phyloP scores from a whole-genome alignment of 2,797 vertebrate species.

The Sebastes minor region DNA sequence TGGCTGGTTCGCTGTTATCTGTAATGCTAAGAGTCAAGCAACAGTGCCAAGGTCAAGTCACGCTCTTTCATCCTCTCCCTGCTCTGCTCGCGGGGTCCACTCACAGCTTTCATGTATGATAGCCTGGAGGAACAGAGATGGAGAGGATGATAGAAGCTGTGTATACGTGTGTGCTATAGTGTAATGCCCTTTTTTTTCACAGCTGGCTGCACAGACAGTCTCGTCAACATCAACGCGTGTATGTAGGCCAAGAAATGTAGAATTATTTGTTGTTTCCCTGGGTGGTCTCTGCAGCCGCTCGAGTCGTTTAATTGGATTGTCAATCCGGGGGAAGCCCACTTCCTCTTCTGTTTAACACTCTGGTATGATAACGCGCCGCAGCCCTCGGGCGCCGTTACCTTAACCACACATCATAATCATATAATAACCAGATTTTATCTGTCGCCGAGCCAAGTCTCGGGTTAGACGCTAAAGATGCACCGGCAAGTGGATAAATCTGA shows the following conservation, averaged over 20 bases:
- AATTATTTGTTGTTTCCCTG: slow-evolving; percentile 53
- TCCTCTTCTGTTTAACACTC: slow-evolving; percentile 58
- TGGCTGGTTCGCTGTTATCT: background rate
- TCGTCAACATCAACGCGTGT: slow-evolving; percentile 14
- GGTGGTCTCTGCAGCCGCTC: slow-evolving; percentile 60
- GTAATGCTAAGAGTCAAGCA: slow-evolving; percentile 20
- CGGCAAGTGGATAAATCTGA: slow-evolving; percentile 36
- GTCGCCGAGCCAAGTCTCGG: slow-evolving; percentile 29
- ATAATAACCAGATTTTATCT: slow-evolving; percentile 62
- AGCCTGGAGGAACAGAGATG: slow-evolving; percentile 15
- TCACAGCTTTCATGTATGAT: slow-evolving; percentile 30
- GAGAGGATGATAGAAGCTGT: slow-evolving; percentile 15
- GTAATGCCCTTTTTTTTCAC: background rate
- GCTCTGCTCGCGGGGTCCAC: background rate
- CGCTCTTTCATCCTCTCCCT: slow-evolving; percentile 35
- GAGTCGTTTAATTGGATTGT: slow-evolving; percentile 78
- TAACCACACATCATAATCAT: slow-evolving; percentile 67
- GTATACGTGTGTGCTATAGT: slow-evolving; percentile 11
- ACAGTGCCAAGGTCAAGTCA: slow-evolving; percentile 47
- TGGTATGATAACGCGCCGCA: slow-evolving; percentile 36
- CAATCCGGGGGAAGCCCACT: slow-evolving; percentile 68
- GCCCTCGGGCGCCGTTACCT: slow-evolving; percentile 57
- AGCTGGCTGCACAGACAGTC: slow-evolving; percentile 3
- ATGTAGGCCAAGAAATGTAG: slow-evolving; percentile 14
- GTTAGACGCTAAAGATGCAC: slow-evolving; percentile 39